These are phyloP conservation scores for Leiothrix lutea DNA, from an alignment of 2,113 vertebrate species.

Conservation along the genomic window DNA sequence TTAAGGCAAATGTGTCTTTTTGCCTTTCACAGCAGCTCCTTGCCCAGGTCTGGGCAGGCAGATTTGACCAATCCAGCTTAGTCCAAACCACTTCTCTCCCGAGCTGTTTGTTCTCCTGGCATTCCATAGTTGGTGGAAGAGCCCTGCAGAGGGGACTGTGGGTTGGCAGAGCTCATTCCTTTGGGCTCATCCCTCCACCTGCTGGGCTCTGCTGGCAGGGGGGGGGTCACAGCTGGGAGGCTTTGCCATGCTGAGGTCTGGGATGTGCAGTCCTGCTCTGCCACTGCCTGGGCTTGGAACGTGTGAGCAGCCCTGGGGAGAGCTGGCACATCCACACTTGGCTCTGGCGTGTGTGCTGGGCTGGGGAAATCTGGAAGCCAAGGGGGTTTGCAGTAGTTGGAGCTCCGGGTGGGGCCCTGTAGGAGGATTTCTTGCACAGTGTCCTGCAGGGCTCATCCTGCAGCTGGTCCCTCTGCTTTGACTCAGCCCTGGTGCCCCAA, in stretches of 20 bases:
- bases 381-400: background rate
- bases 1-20: background rate
- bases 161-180: background rate
- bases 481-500: background rate
- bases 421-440: background rate
- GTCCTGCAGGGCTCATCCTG: background rate
- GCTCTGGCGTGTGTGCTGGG: background rate
- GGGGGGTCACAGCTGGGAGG: background rate
- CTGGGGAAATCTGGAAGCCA: background rate
- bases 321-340: background rate
- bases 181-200: fast-evolving
- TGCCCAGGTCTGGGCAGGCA: background rate
- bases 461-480: background rate
- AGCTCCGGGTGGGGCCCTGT: background rate
- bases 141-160: background rate
- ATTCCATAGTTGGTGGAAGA: background rate
- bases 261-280: background rate
- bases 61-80: background rate
- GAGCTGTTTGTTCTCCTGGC: background rate
- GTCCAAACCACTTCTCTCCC: background rate
- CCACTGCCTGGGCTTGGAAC: background rate
- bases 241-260: background rate
- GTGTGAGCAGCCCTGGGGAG: background rate
- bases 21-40: background rate
- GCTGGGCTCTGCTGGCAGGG: background rate